phyloP scores from a whole-genome alignment of 2,797 vertebrate genomes.

The Peromyscus nudipes region DNA sequence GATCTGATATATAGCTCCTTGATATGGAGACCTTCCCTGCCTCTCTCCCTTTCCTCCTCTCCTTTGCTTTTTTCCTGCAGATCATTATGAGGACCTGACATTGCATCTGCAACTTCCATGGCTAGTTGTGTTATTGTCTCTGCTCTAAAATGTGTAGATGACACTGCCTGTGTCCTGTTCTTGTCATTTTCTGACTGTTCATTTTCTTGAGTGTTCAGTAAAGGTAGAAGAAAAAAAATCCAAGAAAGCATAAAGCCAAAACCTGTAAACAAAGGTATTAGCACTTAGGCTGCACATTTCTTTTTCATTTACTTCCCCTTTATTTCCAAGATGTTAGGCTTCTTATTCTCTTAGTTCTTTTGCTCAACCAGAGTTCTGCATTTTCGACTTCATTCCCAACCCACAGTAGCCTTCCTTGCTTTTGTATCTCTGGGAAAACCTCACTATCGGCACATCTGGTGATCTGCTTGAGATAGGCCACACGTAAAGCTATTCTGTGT shows the following conservation, averaged over 20 bases:
- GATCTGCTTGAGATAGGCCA: slow-evolving; percentile 56
- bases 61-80: background rate
- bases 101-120: background rate
- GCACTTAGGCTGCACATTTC: background rate
- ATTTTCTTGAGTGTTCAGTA: background rate
- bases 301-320: background rate
- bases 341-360: background rate
- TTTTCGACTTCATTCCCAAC: background rate
- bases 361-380: background rate
- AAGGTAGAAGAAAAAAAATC: background rate
- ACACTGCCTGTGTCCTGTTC: background rate
- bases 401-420: background rate
- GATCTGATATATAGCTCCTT: background rate
- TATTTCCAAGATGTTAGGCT: background rate
- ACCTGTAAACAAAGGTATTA: background rate
- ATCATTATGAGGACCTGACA: background rate
- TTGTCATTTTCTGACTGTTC: background rate
- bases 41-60: background rate
- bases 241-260: background rate
- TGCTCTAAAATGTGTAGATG: background rate
- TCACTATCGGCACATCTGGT: slow-evolving; percentile 63
- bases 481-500: slow-evolving; percentile 42
- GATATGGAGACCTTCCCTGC: background rate
- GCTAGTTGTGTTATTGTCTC: background rate
- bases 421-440: slow-evolving; percentile 56